Base-by-base conservation (phyloP, 2,797 vertebrate species). In the Coregonus sp. region DNA sequence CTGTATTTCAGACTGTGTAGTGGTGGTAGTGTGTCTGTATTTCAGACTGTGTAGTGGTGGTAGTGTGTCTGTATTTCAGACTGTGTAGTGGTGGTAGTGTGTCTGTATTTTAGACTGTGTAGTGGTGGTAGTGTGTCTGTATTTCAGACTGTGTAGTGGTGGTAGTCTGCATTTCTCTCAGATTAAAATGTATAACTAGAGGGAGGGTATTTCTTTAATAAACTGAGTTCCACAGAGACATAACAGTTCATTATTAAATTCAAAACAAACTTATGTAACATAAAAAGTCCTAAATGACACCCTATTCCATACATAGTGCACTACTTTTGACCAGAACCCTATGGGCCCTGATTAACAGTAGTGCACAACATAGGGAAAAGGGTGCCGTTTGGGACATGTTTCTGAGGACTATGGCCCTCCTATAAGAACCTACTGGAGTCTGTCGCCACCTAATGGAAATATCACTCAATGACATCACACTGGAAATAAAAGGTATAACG, bases 251-350 rank as follows among this genome's bases (percentile, higher is more conserved):
- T 71, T 61, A 59, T 75, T 82, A 37, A 61, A 77, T 82, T 59
- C 80, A 80, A 73, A 85, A 80, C 81, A 81, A 81, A 81, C 78
- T 85, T 83, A 20, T 5, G n/a, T 88, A 86, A 87, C 50, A 2
- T 70, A 9, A 0, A 0, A 14, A 9, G 4, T 67, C 25, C 15
- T 14, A 15, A 47, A 47, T 47, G 40, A 9, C 40, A 47, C 11
- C 40, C 9, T 47, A 47, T 47, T 47, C 40, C 9, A 0, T 47
- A 47, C 40, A 47, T 47, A 47, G 40, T 12, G 9, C 40, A 12
- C 40, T 47, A 47, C 40, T 47, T 47, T 47, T 47, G 9, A 47
- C 40, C 40, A 47, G 7, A 47, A 47, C 6, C 40, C 7, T 47
- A 47, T 47, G 40, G 40, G 40, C 9, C 9, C 40, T 11, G 9